Evolutionary conservation across 1,140 invertebrate genomes (phyloP).

Genomic region (Anthonomus grandis): DNA sequence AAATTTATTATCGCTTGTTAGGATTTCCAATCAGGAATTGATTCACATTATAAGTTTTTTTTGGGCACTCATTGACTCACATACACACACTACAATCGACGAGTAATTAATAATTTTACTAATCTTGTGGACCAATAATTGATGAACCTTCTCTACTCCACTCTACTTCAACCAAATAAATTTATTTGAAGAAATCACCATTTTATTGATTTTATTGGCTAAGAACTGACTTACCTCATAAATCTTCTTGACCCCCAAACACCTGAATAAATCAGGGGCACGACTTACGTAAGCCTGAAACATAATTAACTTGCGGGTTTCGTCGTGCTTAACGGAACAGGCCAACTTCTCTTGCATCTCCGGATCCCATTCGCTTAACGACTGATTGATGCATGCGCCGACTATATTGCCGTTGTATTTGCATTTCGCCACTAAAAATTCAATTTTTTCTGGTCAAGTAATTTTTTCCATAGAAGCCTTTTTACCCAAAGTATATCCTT

Average conservation of each 20-base stretch:
- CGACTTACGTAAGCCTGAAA: slow-evolving; percentile 48
- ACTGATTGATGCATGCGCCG: slow-evolving; percentile 49
- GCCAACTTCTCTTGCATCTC: slow-evolving; percentile 41
- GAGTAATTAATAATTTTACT: no score
- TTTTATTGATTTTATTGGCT: no score
- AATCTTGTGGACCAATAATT: no score
- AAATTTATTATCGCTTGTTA: no score
- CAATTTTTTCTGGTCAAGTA: slow-evolving; percentile 4
- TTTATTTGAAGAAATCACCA: no score
- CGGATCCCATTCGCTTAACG: slow-evolving; percentile 40
- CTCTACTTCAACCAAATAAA: background rate
- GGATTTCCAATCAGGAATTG: no score
- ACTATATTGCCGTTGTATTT: slow-evolving; percentile 45
- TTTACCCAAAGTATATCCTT: slow-evolving; percentile 40
- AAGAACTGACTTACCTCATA: slow-evolving; percentile 49
- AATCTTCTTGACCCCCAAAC: slow-evolving; percentile 42
- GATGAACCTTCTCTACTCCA: background rate
- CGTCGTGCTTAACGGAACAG: slow-evolving; percentile 33
- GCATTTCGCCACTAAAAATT: slow-evolving; percentile 46
- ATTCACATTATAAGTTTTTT: no score
- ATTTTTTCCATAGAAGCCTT: background rate
- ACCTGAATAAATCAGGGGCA: slow-evolving; percentile 46
- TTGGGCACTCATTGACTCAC: no score
- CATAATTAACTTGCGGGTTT: slow-evolving; percentile 42
- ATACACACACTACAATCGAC: no score